Conservation (phyloP, 2,797 vertebrate genomes). For the Betta splendens region DNA sequence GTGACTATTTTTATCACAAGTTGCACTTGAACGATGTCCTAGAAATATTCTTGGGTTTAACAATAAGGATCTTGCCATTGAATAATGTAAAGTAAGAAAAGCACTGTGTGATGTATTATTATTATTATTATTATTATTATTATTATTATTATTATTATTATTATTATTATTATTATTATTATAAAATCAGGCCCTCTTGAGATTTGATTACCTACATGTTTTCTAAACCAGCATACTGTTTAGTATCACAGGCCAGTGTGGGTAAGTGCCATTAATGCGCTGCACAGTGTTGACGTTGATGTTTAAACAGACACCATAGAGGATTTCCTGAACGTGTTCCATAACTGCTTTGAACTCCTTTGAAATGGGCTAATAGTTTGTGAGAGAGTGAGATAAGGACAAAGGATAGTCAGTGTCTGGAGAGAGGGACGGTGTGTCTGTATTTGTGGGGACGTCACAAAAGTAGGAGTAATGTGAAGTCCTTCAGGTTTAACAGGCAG, state of each 20-base stretch:
- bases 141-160: too few species aligned
- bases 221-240: too few species aligned
- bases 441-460: not conserved
- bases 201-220: too few species aligned
- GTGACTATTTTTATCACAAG: constrained; percentile 11
- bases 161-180: too few species aligned
- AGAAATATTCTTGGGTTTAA: not conserved
- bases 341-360: constrained; percentile 8
- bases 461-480: constrained; percentile 17
- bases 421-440: not conserved
- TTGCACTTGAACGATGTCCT: constrained; percentile 4
- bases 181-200: too few species aligned
- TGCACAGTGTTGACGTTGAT: not conserved
- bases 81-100: not conserved
- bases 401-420: constrained; percentile 12
- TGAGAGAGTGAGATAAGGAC: not conserved
- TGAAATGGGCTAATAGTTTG: not conserved
- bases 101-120: not conserved
- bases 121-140: too few species aligned
- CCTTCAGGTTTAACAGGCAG: constrained; percentile 29
- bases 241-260: not conserved
- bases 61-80: not conserved
- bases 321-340: constrained; percentile 15
- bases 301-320: not conserved
- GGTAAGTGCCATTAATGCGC: too few species aligned